Evolutionary conservation across 1,140 invertebrate species (phyloP).

Genomic region (Sycophila sp.): DNA sequence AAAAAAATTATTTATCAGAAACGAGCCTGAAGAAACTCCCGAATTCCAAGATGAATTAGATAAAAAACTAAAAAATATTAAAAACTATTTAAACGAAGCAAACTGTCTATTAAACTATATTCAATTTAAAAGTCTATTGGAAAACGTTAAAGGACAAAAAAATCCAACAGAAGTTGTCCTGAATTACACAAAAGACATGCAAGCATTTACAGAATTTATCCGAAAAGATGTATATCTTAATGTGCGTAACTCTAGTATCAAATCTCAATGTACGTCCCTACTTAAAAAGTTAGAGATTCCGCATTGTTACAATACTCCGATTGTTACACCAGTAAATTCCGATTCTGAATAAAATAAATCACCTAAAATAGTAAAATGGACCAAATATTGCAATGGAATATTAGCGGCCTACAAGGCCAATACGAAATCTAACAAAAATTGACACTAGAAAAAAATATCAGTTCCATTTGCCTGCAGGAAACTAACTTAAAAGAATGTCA

Average conservation of each 20-base stretch:
- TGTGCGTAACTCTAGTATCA: neutral
- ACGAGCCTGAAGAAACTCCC: no score
- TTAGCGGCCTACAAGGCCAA: neutral
- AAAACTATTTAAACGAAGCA: neutral
- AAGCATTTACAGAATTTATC: neutral
- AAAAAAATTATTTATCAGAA: no score
- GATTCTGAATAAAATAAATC: neutral
- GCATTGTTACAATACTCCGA: no score
- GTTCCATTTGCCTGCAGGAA: neutral
- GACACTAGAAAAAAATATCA: neutral
- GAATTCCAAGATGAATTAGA: neutral
- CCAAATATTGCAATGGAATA: neutral
- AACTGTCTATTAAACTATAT: neutral
- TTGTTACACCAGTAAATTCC: no score
- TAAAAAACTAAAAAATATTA: neutral
- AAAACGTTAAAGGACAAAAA: neutral
- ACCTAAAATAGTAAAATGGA: neutral
- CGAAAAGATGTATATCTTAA: neutral
- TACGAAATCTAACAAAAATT: neutral
- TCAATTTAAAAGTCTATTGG: constrained; percentile 9
- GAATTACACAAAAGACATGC: neutral
- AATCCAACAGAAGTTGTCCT: neutral
- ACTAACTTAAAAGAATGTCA: neutral
- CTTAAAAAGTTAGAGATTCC: no score
- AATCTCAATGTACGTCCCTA: neutral